Percentiles rank a stretch among this genome's conserved stretches.
Conservation (phyloP, 2,888 invertebrate genomes). For the Exocentrus adspersus region DNA sequence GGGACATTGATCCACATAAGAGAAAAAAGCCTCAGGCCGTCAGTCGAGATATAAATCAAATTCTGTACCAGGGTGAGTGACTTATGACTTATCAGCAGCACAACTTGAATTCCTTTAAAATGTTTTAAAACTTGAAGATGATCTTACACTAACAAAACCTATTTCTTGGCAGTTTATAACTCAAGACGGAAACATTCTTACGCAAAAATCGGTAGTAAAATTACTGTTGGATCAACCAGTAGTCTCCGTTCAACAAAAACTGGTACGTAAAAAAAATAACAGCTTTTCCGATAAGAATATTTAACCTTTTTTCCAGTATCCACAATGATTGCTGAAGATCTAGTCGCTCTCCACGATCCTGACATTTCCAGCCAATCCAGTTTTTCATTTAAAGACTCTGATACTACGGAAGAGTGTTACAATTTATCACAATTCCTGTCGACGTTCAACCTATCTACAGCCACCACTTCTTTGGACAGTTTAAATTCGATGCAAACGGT, state of each 20-base stretch:
- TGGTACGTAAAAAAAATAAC: constrained; percentile 24
- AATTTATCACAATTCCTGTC: constrained; percentile 60
- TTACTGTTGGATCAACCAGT: constrained; percentile 51
- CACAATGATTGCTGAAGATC: constrained; percentile 30
- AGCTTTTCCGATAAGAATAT: constrained; percentile 25
- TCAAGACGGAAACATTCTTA: constrained; percentile 71
- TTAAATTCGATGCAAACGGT: constrained; percentile 66
- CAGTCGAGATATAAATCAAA: constrained; percentile 85
- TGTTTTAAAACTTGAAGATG: too few relatives aligned
- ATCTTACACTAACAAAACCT: too few relatives aligned
- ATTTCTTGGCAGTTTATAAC: constrained; percentile 67
- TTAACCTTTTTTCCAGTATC: constrained; percentile 27
- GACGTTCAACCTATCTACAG: constrained; percentile 58
- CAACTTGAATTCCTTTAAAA: too few relatives aligned
- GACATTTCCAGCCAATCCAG: constrained; percentile 49
- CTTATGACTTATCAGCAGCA: constrained; percentile 1
- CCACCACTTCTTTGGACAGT: constrained; percentile 61
- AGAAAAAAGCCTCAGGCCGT: constrained; percentile 85
- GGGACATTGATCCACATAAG: constrained; percentile 77
- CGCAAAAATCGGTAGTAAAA: constrained; percentile 61
- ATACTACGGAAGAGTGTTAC: constrained; percentile 57
- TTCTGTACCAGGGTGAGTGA: constrained; percentile 74
- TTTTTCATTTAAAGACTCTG: constrained; percentile 47
- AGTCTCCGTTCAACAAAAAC: constrained; percentile 59
- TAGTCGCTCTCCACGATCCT: constrained; percentile 44